Percentiles rank a stretch among this genome's conserved stretches.
Conservation (phyloP, 2,797 vertebrate species). For the Enteromius unitaeniatus region DNA sequence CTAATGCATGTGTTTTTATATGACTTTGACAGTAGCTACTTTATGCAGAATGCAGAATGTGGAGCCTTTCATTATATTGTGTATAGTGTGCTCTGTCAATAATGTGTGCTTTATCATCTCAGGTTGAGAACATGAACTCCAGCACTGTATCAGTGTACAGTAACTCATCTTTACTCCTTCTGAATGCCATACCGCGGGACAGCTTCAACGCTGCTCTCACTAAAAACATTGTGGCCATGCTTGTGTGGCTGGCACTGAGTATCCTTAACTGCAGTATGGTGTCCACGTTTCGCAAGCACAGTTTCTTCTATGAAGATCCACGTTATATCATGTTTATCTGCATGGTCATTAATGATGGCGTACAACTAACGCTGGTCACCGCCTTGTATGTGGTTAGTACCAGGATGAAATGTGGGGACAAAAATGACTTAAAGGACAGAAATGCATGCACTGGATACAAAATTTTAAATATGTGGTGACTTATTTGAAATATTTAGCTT, state of each 20-base stretch:
- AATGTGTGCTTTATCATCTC: constrained; percentile 24
- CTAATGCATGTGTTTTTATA: background rate
- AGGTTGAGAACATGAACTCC: constrained; percentile 63
- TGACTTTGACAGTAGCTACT: background rate
- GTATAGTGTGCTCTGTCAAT: background rate
- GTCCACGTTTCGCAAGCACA: constrained; percentile 76
- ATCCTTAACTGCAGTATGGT: constrained; percentile 79
- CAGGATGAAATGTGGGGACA: background rate
- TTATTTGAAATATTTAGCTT: background rate
- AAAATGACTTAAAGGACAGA: background rate
- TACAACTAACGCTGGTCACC: constrained; percentile 79
- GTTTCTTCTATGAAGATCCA: constrained; percentile 79
- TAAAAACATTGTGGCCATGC: constrained; percentile 79
- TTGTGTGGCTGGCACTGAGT: constrained; percentile 80
- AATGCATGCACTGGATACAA: background rate
- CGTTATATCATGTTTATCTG: constrained; percentile 83
- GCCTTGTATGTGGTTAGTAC: constrained; percentile 73
- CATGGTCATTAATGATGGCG: constrained; percentile 81
- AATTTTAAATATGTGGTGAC: background rate
- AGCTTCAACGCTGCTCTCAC: constrained; percentile 73
- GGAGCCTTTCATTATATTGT: background rate
- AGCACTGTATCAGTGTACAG: constrained; percentile 54
- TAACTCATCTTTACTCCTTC: constrained; percentile 59
- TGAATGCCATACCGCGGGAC: constrained; percentile 62
- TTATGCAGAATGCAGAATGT: background rate